Percentiles rank a stretch among this genome's conserved stretches.
Conservation (phyloP, 1,140 invertebrate genomes). For the Heliconius eleuchia region DNA sequence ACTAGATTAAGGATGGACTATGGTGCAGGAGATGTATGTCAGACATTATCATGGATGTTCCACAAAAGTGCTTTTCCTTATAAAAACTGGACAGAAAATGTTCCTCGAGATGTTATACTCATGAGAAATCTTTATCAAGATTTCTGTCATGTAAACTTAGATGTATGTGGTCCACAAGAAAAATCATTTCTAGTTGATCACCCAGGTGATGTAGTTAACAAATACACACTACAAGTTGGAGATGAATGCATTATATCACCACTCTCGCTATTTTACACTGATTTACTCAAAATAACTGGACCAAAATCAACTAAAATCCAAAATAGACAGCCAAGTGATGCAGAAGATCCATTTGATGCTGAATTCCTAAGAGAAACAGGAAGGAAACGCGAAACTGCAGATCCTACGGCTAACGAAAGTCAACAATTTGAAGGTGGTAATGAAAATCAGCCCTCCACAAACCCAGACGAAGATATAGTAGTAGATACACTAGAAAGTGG, state of each 20-base stretch:
- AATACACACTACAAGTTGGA: conserved; percentile 92
- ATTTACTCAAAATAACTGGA: conserved; percentile 93
- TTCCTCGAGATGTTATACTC: conserved; percentile 87
- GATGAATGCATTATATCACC: conserved; percentile 97
- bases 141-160: conserved; percentile 95
- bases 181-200: conserved; percentile 89
- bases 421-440: conserved; percentile 83
- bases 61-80: conserved; percentile 95
- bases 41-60: conserved; percentile 92
- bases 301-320: conserved; percentile 87
- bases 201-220: conserved; percentile 86
- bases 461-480: conserved; percentile 89
- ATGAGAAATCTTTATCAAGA: conserved; percentile 93
- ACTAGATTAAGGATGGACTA: conserved; percentile 92
- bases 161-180: conserved; percentile 92
- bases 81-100: conserved; percentile 87
- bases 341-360: conserved; percentile 96
- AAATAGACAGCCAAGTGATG: conserved; percentile 89
- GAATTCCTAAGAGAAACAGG: conserved; percentile 94
- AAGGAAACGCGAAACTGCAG: conserved; percentile 82
- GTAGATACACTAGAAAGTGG: conserved; percentile 88
- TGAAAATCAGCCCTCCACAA: conserved; percentile 68
- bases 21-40: conserved; percentile 94
- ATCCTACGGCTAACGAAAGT: conserved; percentile 82
- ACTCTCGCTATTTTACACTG: conserved; percentile 93